Evolutionary conservation across 2,888 invertebrate genomes (phyloP).

Genomic region (Amphimallon solstitiale): DNA sequence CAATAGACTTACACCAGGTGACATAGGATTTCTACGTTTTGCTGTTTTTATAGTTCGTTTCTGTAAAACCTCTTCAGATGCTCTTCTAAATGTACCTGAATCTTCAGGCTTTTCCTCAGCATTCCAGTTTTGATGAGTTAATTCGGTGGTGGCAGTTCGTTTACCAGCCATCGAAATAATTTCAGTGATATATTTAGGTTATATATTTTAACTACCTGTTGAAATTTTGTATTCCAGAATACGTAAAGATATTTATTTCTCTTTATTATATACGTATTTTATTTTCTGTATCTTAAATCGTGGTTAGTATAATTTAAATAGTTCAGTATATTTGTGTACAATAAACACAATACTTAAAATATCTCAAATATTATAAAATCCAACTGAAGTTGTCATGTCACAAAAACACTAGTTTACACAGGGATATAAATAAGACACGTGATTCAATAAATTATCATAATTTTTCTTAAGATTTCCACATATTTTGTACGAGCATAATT

Average conservation of each 20-base stretch:
- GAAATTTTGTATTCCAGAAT: conserved; percentile 16
- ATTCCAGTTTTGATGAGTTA: conserved; percentile 90
- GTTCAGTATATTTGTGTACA: too few species aligned
- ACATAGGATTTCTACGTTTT: conserved; percentile 69
- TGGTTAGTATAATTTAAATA: too few species aligned
- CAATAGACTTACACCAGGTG: conserved; percentile 42
- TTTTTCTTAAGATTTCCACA: too few species aligned
- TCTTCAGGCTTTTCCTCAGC: conserved; percentile 80
- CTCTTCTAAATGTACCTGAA: conserved; percentile 75
- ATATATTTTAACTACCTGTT: conserved; percentile 34
- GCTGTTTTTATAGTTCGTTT: conserved; percentile 84
- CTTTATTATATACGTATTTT: too few species aligned
- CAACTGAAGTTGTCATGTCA: too few species aligned
- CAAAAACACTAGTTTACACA: too few species aligned
- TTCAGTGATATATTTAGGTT: conserved; percentile 24
- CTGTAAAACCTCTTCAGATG: conserved; percentile 77
- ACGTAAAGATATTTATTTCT: not conserved
- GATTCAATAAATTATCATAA: too few species aligned
- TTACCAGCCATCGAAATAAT: conserved; percentile 73
- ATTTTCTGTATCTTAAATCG: too few species aligned
- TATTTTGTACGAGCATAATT: too few species aligned
- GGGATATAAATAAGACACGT: too few species aligned
- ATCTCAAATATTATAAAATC: too few species aligned
- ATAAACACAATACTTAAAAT: too few species aligned
- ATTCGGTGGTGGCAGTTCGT: conserved; percentile 76